Evolutionary conservation across 1,140 invertebrate species (phyloP).

Genomic region (Polypedilum vanderplanki): DNA sequence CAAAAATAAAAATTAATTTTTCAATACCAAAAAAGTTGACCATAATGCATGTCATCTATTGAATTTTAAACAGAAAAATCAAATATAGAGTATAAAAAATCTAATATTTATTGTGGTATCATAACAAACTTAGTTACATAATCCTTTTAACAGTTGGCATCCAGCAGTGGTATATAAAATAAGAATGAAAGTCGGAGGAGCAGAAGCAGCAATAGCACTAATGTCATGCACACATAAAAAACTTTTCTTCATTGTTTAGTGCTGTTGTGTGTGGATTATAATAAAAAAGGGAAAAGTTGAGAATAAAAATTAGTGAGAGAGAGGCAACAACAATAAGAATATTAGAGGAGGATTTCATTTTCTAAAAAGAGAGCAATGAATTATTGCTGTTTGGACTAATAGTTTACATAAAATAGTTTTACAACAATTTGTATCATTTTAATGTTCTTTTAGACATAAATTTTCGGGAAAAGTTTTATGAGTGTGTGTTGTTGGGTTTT

Average conservation of each 20-base stretch:
- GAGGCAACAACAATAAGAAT: not conserved
- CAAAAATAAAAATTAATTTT: too few relatives aligned
- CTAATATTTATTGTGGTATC: not conserved
- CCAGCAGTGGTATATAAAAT: not conserved
- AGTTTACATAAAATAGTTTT: constrained; percentile 20
- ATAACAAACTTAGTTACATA: constrained; percentile 13
- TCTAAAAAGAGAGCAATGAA: not conserved
- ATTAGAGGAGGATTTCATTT: not conserved
- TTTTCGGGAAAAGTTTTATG: not conserved
- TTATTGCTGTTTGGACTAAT: constrained; percentile 18
- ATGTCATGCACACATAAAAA: constrained; percentile 11
- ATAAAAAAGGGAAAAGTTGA: not conserved
- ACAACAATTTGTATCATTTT: not conserved
- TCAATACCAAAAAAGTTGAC: too few relatives aligned
- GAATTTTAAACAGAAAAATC: too few relatives aligned
- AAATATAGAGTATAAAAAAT: not conserved
- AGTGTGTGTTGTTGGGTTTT: too few relatives aligned
- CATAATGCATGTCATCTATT: too few relatives aligned
- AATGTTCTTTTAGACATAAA: constrained; percentile 6
- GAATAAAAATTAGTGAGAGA: not conserved
- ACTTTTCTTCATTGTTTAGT: constrained; percentile 4
- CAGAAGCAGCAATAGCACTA: not conserved
- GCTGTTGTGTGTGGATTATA: not conserved
- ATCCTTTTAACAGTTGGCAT: not conserved
- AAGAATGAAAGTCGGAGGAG: not conserved